These are phyloP conservation scores for Mayetiola destructor DNA, from an alignment of 2,888 invertebrate genomes.

Conservation along the genomic window DNA sequence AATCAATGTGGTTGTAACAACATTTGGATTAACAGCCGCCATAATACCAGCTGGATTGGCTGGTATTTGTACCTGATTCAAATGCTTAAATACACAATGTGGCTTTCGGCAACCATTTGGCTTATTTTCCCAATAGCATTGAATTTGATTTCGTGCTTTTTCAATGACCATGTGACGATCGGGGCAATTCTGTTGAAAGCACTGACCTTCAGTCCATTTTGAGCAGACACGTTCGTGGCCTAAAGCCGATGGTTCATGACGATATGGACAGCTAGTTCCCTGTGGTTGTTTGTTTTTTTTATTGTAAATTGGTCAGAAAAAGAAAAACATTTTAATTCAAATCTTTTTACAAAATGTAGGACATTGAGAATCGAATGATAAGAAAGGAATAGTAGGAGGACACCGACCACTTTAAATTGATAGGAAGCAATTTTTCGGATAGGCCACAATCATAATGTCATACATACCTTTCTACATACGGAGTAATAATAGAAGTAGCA, in stretches of 20 bases:
- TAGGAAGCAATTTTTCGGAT: too few relatives aligned
- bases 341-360: conserved; percentile 12
- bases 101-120: conserved; percentile 72
- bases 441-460: conserved; percentile 22
- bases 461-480: conserved; percentile 72
- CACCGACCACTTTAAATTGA: neutral
- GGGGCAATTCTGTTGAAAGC: conserved; percentile 60
- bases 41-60: neutral
- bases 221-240: conserved; percentile 70
- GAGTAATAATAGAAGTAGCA: conserved; percentile 84
- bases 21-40: conserved; percentile 4
- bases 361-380: conserved; percentile 15
- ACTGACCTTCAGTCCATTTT: conserved; percentile 70
- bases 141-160: conserved; percentile 59
- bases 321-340: conserved; percentile 15
- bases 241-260: conserved; percentile 71
- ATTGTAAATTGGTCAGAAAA: too few relatives aligned
- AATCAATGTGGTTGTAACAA: conserved; percentile 6
- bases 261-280: conserved; percentile 68
- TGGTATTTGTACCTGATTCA: conserved; percentile 23
- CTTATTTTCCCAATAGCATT: conserved; percentile 79
- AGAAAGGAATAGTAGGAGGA: neutral
- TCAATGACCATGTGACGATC: conserved; percentile 71
- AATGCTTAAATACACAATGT: conserved; percentile 69
- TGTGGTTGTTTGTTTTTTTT: conserved; percentile 29